Evolutionary conservation across 2,888 invertebrate species (phyloP).

Genomic region (Amiota mariae): DNA sequence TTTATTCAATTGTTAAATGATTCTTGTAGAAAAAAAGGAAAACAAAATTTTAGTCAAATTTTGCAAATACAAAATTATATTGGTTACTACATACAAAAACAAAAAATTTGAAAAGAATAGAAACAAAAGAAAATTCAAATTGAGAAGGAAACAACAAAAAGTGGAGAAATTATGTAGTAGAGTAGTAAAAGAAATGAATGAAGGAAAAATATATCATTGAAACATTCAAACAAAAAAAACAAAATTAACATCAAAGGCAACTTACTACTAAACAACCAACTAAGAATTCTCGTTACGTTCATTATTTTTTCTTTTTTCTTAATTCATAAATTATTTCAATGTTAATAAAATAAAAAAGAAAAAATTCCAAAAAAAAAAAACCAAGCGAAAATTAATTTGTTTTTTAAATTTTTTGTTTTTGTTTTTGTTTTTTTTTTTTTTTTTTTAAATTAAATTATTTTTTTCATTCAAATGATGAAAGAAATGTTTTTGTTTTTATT

Average conservation of each 20-base stretch:
- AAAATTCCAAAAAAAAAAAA: not conserved
- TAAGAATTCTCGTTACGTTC: too few species aligned
- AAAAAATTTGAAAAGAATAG: not conserved
- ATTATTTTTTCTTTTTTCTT: not conserved
- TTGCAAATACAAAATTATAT: not conserved
- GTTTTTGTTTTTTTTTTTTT: not conserved
- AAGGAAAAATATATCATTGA: too few species aligned
- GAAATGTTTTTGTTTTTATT: not conserved
- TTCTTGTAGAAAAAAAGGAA: too few species aligned
- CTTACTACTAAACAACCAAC: too few species aligned
- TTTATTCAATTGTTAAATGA: not conserved
- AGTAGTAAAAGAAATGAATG: too few species aligned
- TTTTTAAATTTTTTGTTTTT: too few species aligned
- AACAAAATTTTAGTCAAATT: conserved; percentile 11
- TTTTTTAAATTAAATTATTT: not conserved
- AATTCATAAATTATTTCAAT: conserved; percentile 21
- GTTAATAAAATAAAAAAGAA: conserved; percentile 20
- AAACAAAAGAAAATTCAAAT: not conserved
- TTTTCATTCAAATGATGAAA: not conserved
- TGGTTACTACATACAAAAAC: conserved; percentile 15
- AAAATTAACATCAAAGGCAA: too few species aligned
- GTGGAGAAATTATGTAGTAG: too few species aligned
- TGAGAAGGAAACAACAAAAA: too few species aligned
- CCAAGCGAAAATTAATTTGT: too few species aligned
- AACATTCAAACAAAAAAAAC: too few species aligned